phyloP scores from a whole-genome alignment of 2,797 vertebrate genomes.

The Meda fulgida region DNA sequence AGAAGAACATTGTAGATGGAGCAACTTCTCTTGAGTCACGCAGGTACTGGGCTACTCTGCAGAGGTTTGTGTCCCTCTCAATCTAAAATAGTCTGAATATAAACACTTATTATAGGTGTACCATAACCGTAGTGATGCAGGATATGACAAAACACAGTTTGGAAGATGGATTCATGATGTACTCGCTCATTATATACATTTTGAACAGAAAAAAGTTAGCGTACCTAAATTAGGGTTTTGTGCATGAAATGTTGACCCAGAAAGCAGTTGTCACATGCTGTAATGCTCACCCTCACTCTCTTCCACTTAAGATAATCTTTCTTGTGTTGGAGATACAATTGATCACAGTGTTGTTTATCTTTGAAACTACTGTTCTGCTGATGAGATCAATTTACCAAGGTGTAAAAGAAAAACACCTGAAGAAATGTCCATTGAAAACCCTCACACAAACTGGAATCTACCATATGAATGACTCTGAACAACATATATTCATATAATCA shows the following conservation, averaged over 20 bases:
- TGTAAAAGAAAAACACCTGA: constrained; percentile 36
- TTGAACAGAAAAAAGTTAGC: background rate
- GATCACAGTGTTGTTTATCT: constrained; percentile 31
- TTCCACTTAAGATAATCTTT: constrained; percentile 38
- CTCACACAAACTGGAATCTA: constrained; percentile 26
- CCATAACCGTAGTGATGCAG: background rate
- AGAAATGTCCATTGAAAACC: constrained; percentile 5
- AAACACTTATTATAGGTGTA: background rate
- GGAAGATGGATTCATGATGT: background rate
- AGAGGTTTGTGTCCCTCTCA: background rate
- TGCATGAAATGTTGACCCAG: constrained; percentile 33
- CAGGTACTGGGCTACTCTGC: background rate
- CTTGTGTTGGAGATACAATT: constrained; percentile 26
- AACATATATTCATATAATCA: constrained; percentile 16
- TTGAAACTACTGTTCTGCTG: constrained; percentile 9
- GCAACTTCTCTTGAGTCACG: background rate
- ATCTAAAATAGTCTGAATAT: background rate
- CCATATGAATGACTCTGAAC: background rate
- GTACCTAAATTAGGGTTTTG: background rate
- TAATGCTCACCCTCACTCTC: background rate
- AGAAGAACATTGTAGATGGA: background rate
- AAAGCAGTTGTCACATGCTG: constrained; percentile 30
- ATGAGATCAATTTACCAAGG: background rate
- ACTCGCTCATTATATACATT: background rate
- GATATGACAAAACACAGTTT: background rate